Evolutionary conservation across 2,888 invertebrate genomes (phyloP).

Genomic region (Gerosis bhagava): DNA sequence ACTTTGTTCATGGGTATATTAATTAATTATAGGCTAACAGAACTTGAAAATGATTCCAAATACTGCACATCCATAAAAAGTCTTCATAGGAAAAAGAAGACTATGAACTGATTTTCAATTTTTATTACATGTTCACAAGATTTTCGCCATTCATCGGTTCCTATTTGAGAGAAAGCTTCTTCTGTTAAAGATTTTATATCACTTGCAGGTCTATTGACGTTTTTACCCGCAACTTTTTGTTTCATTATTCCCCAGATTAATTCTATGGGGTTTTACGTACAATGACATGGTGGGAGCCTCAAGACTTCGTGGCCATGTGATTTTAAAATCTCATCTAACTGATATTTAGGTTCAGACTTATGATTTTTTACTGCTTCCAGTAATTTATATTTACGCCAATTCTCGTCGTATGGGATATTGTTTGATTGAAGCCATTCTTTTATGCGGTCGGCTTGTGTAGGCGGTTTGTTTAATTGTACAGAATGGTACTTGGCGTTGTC

Average conservation of each 20-base stretch:
- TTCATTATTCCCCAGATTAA: too few species aligned
- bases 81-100: constrained; percentile 1
- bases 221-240: too few species aligned
- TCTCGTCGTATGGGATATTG: constrained; percentile 16
- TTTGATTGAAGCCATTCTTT: constrained; percentile 18
- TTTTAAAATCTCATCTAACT: constrained; percentile 9
- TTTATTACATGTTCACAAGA: constrained; percentile 22
- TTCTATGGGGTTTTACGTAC: too few species aligned
- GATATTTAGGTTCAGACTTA: constrained; percentile 6
- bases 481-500: constrained; percentile 24
- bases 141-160: constrained; percentile 19
- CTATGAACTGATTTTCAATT: constrained; percentile 17
- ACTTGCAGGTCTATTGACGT: too few species aligned
- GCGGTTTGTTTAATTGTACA: constrained; percentile 21
- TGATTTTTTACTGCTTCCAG: constrained; percentile 9
- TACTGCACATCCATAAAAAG: constrained; percentile 1
- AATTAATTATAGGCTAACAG: background rate
- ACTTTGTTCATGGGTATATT: background rate
- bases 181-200: constrained; percentile 17
- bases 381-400: constrained; percentile 19
- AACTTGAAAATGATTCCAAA: constrained; percentile 1
- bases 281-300: too few species aligned
- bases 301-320: constrained; percentile 6
- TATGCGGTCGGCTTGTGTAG: constrained; percentile 15
- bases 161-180: constrained; percentile 20